Base-by-base conservation (phyloP, 2,113 vertebrate species). In the Chloropsis cyanopogon region DNA sequence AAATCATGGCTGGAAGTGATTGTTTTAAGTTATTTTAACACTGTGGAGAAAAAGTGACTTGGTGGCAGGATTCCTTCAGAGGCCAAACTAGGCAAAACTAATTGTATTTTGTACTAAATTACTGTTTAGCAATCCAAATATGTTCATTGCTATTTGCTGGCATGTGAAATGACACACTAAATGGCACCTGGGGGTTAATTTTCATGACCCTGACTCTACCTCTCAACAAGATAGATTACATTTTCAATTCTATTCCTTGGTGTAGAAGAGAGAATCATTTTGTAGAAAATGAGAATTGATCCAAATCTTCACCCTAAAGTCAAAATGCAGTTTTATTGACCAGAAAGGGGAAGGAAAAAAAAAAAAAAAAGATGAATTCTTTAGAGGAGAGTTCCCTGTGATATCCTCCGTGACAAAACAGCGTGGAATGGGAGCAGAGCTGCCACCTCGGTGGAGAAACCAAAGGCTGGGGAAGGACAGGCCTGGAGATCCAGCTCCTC, bases 221-320 rank as follows among this genome's bases (percentile, higher is more conserved):
- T 93, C 84, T 96, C 91, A 95, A 95, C 72, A 95, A 95, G 94
- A 97, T 79, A 93, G 91, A 97, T 97, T 97, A 84, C 88, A 93
- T 93, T 97, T 96, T 96, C 88, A 95, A 89, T 96, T 93, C 93
- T 95, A 44, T 87, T 95, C 94, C 93, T 91, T 23, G 25, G 91
- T 61, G 88, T 89, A 85, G 91, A 91, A 93, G 86, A 91, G 86
- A 72, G 91, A 95, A 95, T 93, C 86, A 96, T 95, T 95, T 92
- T 92, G 81, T 64, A 96, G 95, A 96, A 97, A 97, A 96, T 97
- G 89, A 96, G 94, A 97, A 96, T 96, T 97, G 96, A 97, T 96
- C 92, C 94, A 92, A 92, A 95, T 92, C 91, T 93, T 96, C 91
- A 91, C 89, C 89, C 86, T 95, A 61, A 89, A 95, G 92, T 96